phyloP scores from a whole-genome alignment of 2,113 vertebrate genomes.

The Indri indri region DNA sequence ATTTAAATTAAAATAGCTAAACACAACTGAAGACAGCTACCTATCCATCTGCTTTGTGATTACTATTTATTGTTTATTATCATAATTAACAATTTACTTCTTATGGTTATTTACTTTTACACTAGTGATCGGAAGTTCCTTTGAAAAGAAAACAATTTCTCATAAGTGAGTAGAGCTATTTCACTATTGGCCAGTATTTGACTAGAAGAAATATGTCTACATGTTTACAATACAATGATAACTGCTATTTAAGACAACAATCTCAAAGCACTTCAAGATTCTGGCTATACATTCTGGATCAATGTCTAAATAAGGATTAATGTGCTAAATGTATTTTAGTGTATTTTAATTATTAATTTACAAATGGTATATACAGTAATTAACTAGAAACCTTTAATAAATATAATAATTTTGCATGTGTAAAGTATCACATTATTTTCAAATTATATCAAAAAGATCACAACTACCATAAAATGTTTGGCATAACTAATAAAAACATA shows the following conservation, averaged over 20 bases:
- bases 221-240: not conserved
- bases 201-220: not conserved
- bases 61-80: conserved; percentile 1
- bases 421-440: not conserved
- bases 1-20: conserved; percentile 32
- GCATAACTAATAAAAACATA: conserved; percentile 26
- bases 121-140: not conserved
- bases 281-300: not conserved
- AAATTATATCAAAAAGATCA: not conserved
- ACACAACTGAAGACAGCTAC: not conserved
- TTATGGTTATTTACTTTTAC: conserved; percentile 19
- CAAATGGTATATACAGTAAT: not conserved
- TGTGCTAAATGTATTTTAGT: not conserved
- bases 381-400: conserved; percentile 21
- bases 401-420: not conserved
- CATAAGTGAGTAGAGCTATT: not conserved
- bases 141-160: conserved; percentile 20
- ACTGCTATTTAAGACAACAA: not conserved
- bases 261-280: conserved; percentile 2
- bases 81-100: not conserved
- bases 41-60: not conserved
- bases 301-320: conserved; percentile 19
- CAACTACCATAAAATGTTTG: not conserved
- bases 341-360: conserved; percentile 47
- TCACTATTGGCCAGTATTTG: not conserved